Evolutionary conservation across 23 tunicate species (phyloP).

Genomic region (Trididemnum miniatum): DNA sequence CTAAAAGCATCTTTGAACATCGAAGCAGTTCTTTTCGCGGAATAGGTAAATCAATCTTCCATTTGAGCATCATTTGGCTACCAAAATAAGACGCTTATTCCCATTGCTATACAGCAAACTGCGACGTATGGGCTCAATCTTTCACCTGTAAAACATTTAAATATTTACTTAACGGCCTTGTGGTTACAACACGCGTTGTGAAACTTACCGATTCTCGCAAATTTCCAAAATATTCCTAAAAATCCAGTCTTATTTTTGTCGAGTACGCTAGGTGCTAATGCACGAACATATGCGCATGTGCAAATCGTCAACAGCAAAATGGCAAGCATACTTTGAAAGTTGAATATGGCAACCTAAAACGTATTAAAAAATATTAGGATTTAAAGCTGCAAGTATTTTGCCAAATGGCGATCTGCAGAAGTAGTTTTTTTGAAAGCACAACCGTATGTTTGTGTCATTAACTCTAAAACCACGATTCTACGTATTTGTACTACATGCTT

Average conservation of each 20-base stretch:
- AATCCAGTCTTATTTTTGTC: conserved; percentile 96
- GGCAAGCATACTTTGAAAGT: conserved; percentile 97
- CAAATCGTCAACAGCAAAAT: conserved; percentile 81
- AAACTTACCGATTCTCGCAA: conserved; percentile 85
- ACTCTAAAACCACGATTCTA: too few species aligned
- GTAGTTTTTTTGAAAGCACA: too few species aligned
- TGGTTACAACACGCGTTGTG: not conserved
- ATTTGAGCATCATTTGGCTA: not conserved
- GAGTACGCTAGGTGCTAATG: conserved; percentile 88
- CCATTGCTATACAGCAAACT: conserved; percentile 89
- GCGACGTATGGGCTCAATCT: conserved; percentile 97
- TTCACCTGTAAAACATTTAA: conserved; percentile 66
- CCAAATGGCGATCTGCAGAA: too few species aligned
- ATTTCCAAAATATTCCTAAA: conserved; percentile 98
- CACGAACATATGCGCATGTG: conserved; percentile 98
- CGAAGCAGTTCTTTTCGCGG: not conserved
- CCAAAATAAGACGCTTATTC: conserved; percentile 76
- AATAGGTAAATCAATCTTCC: not conserved
- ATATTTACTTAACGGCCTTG: not conserved
- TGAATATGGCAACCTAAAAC: conserved; percentile 97
- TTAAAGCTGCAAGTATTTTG: too few species aligned
- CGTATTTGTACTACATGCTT: too few species aligned
- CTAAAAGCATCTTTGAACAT: not conserved
- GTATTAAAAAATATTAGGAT: too few species aligned
- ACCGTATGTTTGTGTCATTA: too few species aligned